Conservation (phyloP, 2,113 vertebrate genomes). For the Hydrolagus affinis region DNA sequence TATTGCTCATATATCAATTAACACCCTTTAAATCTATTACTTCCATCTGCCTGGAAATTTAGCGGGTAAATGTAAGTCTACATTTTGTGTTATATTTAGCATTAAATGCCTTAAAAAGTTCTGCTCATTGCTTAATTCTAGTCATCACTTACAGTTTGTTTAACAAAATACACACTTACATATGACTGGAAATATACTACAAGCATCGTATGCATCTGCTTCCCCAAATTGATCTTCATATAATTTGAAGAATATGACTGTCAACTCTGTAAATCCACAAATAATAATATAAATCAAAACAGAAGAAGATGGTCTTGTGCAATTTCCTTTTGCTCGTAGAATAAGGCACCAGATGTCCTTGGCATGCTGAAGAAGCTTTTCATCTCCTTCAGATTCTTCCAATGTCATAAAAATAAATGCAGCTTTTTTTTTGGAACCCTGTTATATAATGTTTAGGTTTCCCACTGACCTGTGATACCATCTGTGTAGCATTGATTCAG, state of each 20-base stretch:
- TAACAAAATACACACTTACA: background rate
- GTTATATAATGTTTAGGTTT: slow-evolving; percentile 70
- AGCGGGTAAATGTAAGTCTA: background rate
- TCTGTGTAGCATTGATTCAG: slow-evolving; percentile 94
- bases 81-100: too few relatives aligned
- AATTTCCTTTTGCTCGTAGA: slow-evolving; percentile 86
- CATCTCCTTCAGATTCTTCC: slow-evolving; percentile 72
- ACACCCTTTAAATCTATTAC: background rate
- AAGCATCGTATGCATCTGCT: slow-evolving; percentile 43
- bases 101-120: too few relatives aligned
- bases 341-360: slow-evolving; percentile 98
- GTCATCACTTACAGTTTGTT: background rate
- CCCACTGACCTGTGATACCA: slow-evolving; percentile 76
- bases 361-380: slow-evolving; percentile 85
- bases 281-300: slow-evolving; percentile 95
- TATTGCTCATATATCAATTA: background rate
- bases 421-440: slow-evolving; percentile 64
- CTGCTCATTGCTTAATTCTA: background rate
- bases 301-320: slow-evolving; percentile 87
- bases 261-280: slow-evolving; percentile 67
- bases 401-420: slow-evolving; percentile 49
- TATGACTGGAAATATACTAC: background rate
- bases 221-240: slow-evolving; percentile 74
- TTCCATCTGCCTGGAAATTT: background rate
- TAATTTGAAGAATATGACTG: slow-evolving; percentile 73